A percentile compares a stretch with the other conserved stretches of the same genome.
Evolutionary conservation across 2,113 vertebrate genomes (phyloP).

Genomic region (Aegypius monachus): DNA sequence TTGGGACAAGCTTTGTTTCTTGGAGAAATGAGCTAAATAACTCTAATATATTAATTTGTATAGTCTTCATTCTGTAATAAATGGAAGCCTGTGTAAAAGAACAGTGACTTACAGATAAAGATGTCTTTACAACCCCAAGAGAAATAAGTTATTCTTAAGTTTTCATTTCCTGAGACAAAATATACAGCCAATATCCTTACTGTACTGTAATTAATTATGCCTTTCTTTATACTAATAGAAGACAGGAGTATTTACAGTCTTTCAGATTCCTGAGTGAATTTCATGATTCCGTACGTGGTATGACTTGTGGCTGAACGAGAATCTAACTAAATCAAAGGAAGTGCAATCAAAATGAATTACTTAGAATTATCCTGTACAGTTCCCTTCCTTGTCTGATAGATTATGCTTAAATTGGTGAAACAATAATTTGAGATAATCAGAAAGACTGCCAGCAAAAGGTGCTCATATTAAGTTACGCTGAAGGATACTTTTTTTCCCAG

Average conservation of each 20-base stretch:
- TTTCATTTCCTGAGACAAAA: constrained; percentile 28
- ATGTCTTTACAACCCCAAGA: constrained; percentile 13
- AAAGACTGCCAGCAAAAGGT: background rate
- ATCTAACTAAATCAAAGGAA: background rate
- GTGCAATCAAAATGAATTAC: background rate
- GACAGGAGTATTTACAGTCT: background rate
- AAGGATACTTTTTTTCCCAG: background rate
- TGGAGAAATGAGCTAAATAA: background rate
- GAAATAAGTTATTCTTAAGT: constrained; percentile 22
- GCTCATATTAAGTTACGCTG: background rate
- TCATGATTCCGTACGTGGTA: background rate
- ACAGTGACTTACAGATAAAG: background rate
- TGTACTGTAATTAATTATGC: background rate
- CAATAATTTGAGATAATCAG: background rate
- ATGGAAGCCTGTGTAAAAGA: background rate
- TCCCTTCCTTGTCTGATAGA: background rate
- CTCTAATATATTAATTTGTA: background rate
- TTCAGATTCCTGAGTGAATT: background rate
- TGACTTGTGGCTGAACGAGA: background rate
- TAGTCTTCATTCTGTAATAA: background rate
- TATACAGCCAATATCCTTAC: background rate
- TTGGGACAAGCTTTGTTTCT: background rate
- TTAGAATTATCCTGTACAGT: background rate
- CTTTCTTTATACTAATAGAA: background rate
- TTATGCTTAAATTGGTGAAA: background rate